phyloP scores from a whole-genome alignment of 2,888 invertebrate genomes.

The Maniola hyperantus region DNA sequence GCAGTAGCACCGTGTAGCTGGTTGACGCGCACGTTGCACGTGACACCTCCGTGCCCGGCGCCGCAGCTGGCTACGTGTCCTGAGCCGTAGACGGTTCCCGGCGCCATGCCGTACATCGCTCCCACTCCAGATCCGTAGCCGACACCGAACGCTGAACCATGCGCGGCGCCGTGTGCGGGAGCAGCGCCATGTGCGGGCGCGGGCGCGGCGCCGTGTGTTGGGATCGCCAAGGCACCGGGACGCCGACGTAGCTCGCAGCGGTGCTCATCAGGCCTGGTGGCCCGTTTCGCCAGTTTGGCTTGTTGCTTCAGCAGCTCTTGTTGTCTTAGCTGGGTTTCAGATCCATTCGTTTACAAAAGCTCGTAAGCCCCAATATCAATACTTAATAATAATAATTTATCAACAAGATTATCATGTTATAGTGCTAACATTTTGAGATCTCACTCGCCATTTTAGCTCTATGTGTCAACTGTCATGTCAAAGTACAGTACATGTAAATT shows the following conservation, averaged over 20 bases:
- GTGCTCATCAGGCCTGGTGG: slow-evolving; percentile 33
- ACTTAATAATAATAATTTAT: not conserved
- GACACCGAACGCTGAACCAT: not conserved
- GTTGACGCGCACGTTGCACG: slow-evolving; percentile 76
- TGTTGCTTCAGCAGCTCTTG: slow-evolving; percentile 63
- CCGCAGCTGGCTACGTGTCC: not conserved
- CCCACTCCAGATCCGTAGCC: slow-evolving; percentile 1
- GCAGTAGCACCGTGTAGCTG: slow-evolving; percentile 86
- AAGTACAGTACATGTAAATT: too few relatives aligned
- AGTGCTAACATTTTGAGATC: too few relatives aligned
- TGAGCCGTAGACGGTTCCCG: slow-evolving; percentile 44
- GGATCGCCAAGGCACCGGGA: not conserved
- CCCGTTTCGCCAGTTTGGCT: slow-evolving; percentile 48
- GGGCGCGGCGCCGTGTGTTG: slow-evolving; percentile 33
- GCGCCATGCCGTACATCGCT: slow-evolving; percentile 29
- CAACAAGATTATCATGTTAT: not conserved
- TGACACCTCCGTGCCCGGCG: slow-evolving; percentile 32
- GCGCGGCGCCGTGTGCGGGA: not conserved
- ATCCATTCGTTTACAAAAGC: slow-evolving; percentile 2
- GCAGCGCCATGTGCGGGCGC: not conserved
- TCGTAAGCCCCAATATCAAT: not conserved
- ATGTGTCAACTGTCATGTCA: too few relatives aligned
- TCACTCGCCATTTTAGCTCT: too few relatives aligned
- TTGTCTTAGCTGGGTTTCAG: slow-evolving; percentile 57
- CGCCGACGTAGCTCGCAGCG: slow-evolving; percentile 13